Evolutionary conservation across 2,113 vertebrate genomes (phyloP).

Genomic region (Azemiops feae): DNA sequence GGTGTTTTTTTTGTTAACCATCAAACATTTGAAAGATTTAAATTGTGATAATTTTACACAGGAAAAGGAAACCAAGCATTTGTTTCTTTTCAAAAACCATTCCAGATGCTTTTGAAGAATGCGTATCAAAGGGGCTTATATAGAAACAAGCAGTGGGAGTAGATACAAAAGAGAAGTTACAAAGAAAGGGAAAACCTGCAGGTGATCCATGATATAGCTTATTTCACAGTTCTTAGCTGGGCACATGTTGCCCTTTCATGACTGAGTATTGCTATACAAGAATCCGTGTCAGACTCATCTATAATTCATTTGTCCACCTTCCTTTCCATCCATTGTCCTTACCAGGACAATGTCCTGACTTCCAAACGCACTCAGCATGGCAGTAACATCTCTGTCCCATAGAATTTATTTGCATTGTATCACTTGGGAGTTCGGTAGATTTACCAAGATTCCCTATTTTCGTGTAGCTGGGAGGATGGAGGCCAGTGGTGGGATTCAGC

Average conservation of each 20-base stretch:
- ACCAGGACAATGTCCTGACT: not conserved
- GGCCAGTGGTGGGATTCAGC: no score
- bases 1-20: conserved; percentile 21
- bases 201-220: not conserved
- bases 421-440: not conserved
- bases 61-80: conserved; percentile 3
- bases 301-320: not conserved
- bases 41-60: conserved; percentile 54
- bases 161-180: conserved; percentile 1
- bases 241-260: not conserved
- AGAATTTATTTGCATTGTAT: not conserved
- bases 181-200: conserved; percentile 4
- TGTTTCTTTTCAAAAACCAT: conserved; percentile 33
- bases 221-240: not conserved
- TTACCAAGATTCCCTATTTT: not conserved
- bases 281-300: not conserved
- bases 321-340: not conserved
- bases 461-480: no score
- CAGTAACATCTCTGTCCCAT: not conserved
- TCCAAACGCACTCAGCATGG: not conserved
- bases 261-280: not conserved
- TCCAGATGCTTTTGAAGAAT: conserved; percentile 33
- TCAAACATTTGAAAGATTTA: conserved; percentile 47
- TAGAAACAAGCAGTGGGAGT: conserved; percentile 30
- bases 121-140: conserved; percentile 27